Percentiles rank a stretch among this genome's conserved stretches.
Conservation (phyloP, 1,140 invertebrate species). For the Adelges cooleyi region DNA sequence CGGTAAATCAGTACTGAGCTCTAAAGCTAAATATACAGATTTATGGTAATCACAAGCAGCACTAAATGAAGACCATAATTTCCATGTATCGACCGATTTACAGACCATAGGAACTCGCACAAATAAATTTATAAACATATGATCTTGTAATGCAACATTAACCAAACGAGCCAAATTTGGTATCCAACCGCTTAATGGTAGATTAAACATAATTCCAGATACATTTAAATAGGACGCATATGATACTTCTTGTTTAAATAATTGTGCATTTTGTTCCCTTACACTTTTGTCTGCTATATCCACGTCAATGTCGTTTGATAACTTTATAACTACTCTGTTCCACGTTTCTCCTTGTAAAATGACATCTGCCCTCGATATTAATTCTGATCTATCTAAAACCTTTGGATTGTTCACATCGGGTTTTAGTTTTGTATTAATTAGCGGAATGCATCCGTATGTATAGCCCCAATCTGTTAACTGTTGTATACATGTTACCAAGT, state of each 20-base stretch:
- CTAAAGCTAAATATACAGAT: conserved; percentile 57
- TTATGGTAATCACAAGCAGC: conserved; percentile 61
- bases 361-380: background rate
- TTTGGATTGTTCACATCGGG: background rate
- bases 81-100: background rate
- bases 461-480: background rate
- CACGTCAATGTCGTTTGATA: conserved; percentile 36
- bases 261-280: conserved; percentile 58
- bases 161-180: conserved; percentile 29
- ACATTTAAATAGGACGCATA: conserved; percentile 72
- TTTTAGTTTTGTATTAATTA: background rate
- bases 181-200: conserved; percentile 37
- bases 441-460: background rate
- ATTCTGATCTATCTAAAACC: background rate
- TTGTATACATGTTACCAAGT: conserved; percentile 1
- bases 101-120: background rate
- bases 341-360: background rate
- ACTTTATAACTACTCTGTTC: conserved; percentile 31
- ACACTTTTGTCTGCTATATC: conserved; percentile 46
- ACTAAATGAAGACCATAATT: conserved; percentile 71
- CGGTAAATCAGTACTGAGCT: conserved; percentile 55
- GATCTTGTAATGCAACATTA: conserved; percentile 29
- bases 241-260: conserved; percentile 65
- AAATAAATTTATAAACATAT: conserved; percentile 6
- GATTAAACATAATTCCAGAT: conserved; percentile 58